phyloP scores from a whole-genome alignment of 2,888 invertebrate species.

The Quadroppia sp. region DNA sequence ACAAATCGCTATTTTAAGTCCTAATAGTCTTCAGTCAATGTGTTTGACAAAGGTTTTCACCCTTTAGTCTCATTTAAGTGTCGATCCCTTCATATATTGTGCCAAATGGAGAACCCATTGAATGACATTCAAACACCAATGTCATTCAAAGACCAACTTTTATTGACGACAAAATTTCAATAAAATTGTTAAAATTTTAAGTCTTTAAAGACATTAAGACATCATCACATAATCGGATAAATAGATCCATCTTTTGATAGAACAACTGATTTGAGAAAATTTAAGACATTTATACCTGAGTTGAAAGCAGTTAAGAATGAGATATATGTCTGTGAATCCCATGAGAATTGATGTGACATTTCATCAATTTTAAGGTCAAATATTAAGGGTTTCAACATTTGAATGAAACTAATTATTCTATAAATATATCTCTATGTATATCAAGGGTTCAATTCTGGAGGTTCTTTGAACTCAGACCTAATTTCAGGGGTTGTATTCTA shows the following conservation, averaged over 20 bases:
- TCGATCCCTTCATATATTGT: background rate
- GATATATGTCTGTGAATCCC: too few relatives aligned
- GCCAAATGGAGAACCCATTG: background rate
- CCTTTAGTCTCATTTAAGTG: slow-evolving; percentile 24
- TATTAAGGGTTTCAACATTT: too few relatives aligned
- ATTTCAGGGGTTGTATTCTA: too few relatives aligned
- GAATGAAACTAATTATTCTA: too few relatives aligned
- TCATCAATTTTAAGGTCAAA: too few relatives aligned
- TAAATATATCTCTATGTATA: too few relatives aligned
- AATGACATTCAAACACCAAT: background rate
- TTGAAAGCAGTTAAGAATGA: background rate
- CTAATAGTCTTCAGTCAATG: slow-evolving; percentile 15
- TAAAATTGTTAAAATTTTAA: background rate
- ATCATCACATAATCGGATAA: background rate
- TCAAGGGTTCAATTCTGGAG: too few relatives aligned
- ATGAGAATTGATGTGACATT: too few relatives aligned
- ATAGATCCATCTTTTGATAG: background rate
- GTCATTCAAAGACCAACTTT: too few relatives aligned
- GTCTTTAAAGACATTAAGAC: background rate
- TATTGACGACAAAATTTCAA: background rate
- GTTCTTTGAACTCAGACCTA: too few relatives aligned
- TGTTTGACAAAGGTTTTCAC: background rate
- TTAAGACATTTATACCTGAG: background rate
- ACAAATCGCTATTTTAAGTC: background rate
- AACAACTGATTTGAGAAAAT: background rate